A percentile compares a stretch with the other conserved stretches of the same genome.
Evolutionary conservation across 2,888 invertebrate genomes (phyloP).

Genomic region (Perdita meconis): DNA sequence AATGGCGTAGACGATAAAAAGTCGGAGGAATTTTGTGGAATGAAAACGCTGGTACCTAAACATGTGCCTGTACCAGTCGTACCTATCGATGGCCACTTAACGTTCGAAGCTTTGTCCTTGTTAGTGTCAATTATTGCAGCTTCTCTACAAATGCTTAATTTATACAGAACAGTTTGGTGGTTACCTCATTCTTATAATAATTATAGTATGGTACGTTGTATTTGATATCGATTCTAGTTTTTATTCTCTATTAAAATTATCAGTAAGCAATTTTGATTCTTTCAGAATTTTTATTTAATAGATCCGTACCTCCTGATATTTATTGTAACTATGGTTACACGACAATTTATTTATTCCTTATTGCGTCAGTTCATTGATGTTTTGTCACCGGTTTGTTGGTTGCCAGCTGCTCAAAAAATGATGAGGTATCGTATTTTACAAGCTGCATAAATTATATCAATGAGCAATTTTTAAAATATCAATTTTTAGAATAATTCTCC

Average conservation of each 20-base stretch:
- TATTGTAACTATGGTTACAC: constrained; percentile 91
- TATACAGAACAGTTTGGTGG: constrained; percentile 99
- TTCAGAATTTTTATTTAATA: constrained; percentile 97
- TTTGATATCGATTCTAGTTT: constrained; percentile 72
- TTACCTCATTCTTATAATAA: constrained; percentile 95
- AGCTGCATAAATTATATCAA: constrained; percentile 76
- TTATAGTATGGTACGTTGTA: constrained; percentile 91
- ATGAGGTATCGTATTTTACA: constrained; percentile 86
- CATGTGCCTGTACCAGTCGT: constrained; percentile 93
- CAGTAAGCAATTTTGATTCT: constrained; percentile 69
- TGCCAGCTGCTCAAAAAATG: constrained; percentile 79
- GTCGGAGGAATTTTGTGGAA: constrained; percentile 72
- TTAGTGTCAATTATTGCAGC: constrained; percentile 91
- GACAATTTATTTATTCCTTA: constrained; percentile 91
- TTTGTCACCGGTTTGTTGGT: constrained; percentile 84
- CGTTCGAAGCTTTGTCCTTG: constrained; percentile 94
- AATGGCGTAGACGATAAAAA: constrained; percentile 76
- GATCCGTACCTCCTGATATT: constrained; percentile 94
- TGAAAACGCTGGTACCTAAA: constrained; percentile 88
- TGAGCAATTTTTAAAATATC: constrained; percentile 57
- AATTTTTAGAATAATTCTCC: constrained; percentile 87
- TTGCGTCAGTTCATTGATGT: constrained; percentile 85
- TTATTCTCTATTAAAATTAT: too few species aligned
- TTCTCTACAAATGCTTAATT: constrained; percentile 95
- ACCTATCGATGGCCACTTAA: constrained; percentile 91